phyloP scores from a whole-genome alignment of 1,140 invertebrate species.

The Calephelis virginiensis region DNA sequence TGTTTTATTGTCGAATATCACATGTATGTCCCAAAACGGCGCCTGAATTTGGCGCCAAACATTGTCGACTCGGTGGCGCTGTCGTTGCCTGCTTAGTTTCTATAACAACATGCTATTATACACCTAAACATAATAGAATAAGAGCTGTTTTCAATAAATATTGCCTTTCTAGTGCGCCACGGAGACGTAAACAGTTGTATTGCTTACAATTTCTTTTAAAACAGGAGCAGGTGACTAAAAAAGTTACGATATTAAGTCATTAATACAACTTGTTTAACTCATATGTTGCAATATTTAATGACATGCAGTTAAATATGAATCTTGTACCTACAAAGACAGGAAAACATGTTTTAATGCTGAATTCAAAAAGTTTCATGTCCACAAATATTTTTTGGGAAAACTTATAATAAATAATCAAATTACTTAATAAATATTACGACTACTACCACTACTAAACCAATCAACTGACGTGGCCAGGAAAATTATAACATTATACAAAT shows the following conservation, averaged over 20 bases:
- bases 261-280: neutral
- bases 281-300: neutral
- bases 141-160: conserved; percentile 8
- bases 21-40: conserved; percentile 50
- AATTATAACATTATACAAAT: neutral
- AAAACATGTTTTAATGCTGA: too few relatives aligned
- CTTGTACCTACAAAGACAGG: too few relatives aligned
- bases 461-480: too few relatives aligned
- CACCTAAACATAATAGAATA: conserved; percentile 1
- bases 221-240: neutral
- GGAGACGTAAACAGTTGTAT: conserved; percentile 16
- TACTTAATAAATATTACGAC: too few relatives aligned
- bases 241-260: neutral
- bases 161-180: conserved; percentile 2
- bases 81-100: conserved; percentile 25
- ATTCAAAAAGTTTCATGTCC: too few relatives aligned
- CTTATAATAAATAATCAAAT: too few relatives aligned
- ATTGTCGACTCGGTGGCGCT: conserved; percentile 40
- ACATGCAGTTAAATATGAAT: too few relatives aligned
- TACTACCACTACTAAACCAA: too few relatives aligned
- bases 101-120: conserved; percentile 21
- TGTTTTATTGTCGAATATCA: conserved; percentile 58
- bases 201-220: conserved; percentile 13
- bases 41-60: conserved; percentile 46
- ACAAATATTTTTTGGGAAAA: too few relatives aligned